phyloP scores from a whole-genome alignment of 1,140 invertebrate genomes.

The Paraescarpia echinospica region DNA sequence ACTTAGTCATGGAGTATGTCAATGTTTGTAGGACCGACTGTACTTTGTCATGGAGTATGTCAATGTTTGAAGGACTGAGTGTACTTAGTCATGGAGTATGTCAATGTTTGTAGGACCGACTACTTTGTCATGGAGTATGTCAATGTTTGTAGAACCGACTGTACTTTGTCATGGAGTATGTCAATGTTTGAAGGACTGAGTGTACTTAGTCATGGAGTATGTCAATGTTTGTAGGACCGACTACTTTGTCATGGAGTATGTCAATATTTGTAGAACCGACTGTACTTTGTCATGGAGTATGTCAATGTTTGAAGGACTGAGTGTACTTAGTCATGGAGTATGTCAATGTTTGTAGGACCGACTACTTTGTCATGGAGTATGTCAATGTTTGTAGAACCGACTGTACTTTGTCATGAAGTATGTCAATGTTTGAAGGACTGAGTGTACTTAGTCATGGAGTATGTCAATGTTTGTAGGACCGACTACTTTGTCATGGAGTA shows the following conservation, averaged over 20 bases:
- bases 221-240: constrained; percentile 85
- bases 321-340: constrained; percentile 99
- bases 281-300: constrained; percentile 73
- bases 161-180: constrained; percentile 99
- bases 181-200: constrained; percentile 83
- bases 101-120: constrained; percentile 83
- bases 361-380: constrained; percentile 99
- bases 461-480: too few relatives aligned
- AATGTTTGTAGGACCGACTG: constrained; percentile 85
- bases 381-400: constrained; percentile 85
- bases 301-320: too few relatives aligned
- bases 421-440: too few relatives aligned
- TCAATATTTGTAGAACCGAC: constrained; percentile 72
- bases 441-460: too few relatives aligned
- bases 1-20: constrained; percentile 99
- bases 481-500: constrained; percentile 99
- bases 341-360: constrained; percentile 86
- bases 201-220: constrained; percentile 99
- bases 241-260: constrained; percentile 99
- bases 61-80: constrained; percentile 83
- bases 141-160: constrained; percentile 83
- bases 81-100: constrained; percentile 99
- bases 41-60: constrained; percentile 99
- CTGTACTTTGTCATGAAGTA: constrained; percentile 99
- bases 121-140: constrained; percentile 99